Base-by-base conservation (phyloP, 1,140 invertebrate species). In the Ips typographus region DNA sequence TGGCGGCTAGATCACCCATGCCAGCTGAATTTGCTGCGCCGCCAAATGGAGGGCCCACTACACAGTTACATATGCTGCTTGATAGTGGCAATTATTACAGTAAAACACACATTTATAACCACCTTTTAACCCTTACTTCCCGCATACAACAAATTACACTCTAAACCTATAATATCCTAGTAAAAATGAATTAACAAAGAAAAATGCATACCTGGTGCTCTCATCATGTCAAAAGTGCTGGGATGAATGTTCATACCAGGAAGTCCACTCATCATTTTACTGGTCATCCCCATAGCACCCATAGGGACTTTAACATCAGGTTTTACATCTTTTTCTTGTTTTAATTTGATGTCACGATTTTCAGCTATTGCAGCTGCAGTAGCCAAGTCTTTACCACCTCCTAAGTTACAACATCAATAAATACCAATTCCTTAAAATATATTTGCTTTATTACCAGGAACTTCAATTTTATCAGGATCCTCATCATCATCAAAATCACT, bases 401-500 rank as follows among this genome's bases (percentile, higher is more conserved):
- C 91, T 92, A 68, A 40, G 74, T 75, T 77, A 72, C 66, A 78
- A 63, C 37, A 8, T 43, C 47, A 52, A 38, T 53, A 55, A 55
- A 52, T n/a, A 37, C 38, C 36, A 36, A 44, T 65, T 41, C 44
- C 22, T 49, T 6, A 49, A 49, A 3, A 49, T 8, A 49, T 22
- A 3, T 49, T 49, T 49, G 44, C 3, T 3, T 22, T 49, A 76
- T 80, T 81, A 92, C 91, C 92, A 80, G 92, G 92, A 47, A 94
- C 91, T 87, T 94, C 90, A 81, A 93, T 92, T 83, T 92, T 92
- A 80, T 94, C 92, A 65, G 92, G 92, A 86, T 94, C 92, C 73
- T 93, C 91, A 81, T 94, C 91, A 77, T 93, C 91, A 77, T 93
- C 91, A 80, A 93, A 93, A 78, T 93, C 91, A 70, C 90, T 91